Evolutionary conservation across 2,797 vertebrate genomes (phyloP).

Genomic region (Pitangus sulphuratus): DNA sequence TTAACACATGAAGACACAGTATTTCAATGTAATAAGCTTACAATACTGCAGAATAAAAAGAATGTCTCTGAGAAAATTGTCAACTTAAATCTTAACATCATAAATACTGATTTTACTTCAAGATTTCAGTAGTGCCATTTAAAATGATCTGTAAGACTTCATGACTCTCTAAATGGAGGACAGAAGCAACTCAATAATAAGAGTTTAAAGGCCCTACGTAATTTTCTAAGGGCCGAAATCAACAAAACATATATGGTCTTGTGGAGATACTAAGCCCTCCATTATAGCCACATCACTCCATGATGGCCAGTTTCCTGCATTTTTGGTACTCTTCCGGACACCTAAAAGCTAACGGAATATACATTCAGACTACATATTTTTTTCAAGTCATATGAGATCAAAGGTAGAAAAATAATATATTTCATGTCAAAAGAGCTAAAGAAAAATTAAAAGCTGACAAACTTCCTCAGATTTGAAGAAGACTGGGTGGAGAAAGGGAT

Average conservation of each 20-base stretch:
- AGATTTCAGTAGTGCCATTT: not conserved
- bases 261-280: not conserved
- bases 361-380: not conserved
- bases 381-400: not conserved
- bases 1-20: not conserved
- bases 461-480: not conserved
- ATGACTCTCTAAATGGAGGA: not conserved
- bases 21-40: not conserved
- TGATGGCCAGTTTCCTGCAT: not conserved
- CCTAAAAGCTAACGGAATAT: not conserved
- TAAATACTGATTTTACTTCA: not conserved
- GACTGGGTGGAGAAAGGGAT: not conserved
- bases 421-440: not conserved
- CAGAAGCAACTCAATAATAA: not conserved
- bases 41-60: not conserved
- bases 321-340: not conserved
- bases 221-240: not conserved
- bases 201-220: not conserved
- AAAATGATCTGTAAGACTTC: not conserved
- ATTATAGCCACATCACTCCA: accelerated
- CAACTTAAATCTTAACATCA: not conserved
- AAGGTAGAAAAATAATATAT: not conserved
- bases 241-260: not conserved
- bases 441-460: not conserved
- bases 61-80: not conserved